These are phyloP conservation scores for Sciurus carolinensis DNA, from an alignment of 2,797 vertebrate species.

Conservation along the genomic window DNA sequence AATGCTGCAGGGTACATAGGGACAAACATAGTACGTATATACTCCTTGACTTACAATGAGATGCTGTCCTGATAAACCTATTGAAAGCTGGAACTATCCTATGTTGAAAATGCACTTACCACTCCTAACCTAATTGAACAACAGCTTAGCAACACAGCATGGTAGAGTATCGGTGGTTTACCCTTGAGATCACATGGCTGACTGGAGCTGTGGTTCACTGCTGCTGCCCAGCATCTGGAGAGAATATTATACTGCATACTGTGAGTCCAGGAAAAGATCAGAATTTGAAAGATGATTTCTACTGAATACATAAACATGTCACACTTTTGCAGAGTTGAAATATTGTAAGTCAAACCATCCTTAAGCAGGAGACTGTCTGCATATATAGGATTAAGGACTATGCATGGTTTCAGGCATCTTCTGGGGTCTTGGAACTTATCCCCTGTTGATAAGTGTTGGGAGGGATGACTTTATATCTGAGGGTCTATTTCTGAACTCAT, in stretches of 20 bases:
- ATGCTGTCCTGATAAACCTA: neutral
- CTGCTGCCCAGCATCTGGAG: neutral
- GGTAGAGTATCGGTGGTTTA: too few relatives aligned
- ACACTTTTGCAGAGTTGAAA: neutral
- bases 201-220: neutral
- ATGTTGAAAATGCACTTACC: neutral
- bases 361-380: neutral
- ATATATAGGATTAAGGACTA: neutral
- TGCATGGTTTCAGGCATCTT: neutral
- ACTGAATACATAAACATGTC: neutral
- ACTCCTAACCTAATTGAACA: neutral
- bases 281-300: neutral
- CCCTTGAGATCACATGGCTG: too few relatives aligned
- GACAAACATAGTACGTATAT: neutral
- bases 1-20: neutral
- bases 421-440: neutral
- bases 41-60: neutral
- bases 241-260: neutral
- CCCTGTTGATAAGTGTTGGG: neutral
- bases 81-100: neutral
- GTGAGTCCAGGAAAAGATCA: neutral
- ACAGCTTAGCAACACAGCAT: neutral
- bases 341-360: neutral
- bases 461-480: neutral
- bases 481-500: neutral